Conservation (phyloP, 2,113 vertebrate species). For the Pelusios castaneus region DNA sequence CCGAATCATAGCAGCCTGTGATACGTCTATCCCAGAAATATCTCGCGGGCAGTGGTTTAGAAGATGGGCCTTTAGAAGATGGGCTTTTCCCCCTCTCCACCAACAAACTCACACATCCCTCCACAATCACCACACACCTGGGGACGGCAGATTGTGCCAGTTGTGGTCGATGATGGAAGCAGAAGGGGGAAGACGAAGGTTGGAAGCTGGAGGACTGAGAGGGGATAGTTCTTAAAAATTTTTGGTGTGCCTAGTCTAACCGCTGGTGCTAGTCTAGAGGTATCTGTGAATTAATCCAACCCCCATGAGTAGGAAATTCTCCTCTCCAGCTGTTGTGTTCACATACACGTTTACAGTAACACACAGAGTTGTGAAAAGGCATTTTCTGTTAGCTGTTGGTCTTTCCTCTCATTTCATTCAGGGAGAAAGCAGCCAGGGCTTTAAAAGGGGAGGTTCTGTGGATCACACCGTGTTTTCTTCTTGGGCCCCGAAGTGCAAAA, state of each 20-base stretch:
- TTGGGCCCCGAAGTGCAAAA: background rate
- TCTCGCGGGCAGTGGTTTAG: fast-evolving
- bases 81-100: background rate
- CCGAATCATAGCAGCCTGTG: background rate
- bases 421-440: background rate
- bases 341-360: background rate
- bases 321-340: background rate
- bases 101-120: background rate
- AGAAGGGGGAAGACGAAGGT: background rate
- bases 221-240: background rate
- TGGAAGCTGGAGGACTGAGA: background rate
- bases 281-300: background rate
- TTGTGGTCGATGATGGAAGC: background rate
- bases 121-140: fast-evolving
- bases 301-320: background rate
- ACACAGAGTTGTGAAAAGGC: background rate
- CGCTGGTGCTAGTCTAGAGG: background rate
- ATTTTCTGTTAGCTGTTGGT: background rate
- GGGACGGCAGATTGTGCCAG: background rate
- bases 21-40: background rate
- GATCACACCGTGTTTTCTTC: background rate
- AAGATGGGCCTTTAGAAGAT: background rate
- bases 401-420: background rate
- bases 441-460: background rate
- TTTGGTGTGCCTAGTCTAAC: fast-evolving